Evolutionary conservation across 2,888 invertebrate genomes (phyloP).

Genomic region (Hedychridium roseum): DNA sequence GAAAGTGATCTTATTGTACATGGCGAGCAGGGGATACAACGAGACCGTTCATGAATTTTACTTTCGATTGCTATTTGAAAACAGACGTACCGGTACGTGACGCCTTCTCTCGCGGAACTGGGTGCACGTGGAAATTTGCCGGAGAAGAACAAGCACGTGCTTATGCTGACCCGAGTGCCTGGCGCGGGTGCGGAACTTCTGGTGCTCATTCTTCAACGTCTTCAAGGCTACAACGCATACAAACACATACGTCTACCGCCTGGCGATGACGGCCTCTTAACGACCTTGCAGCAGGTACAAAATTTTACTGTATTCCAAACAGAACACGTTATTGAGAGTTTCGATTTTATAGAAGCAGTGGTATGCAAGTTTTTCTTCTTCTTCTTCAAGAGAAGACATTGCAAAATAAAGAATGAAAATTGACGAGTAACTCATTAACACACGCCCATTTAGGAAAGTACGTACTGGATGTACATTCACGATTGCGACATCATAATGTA

Average conservation of each 20-base stretch:
- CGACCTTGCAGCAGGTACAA: slow-evolving; percentile 63
- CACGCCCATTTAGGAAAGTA: too few relatives aligned
- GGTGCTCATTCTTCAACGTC: slow-evolving; percentile 68
- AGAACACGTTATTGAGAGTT: too few relatives aligned
- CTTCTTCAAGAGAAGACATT: too few relatives aligned
- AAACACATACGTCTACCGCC: slow-evolving; percentile 67
- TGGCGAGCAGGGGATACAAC: too few relatives aligned
- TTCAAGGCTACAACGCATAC: slow-evolving; percentile 70
- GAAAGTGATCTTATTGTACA: too few relatives aligned
- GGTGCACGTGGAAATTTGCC: slow-evolving; percentile 61
- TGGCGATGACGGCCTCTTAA: slow-evolving; percentile 51
- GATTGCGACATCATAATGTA: too few relatives aligned
- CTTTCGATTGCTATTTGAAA: neutral
- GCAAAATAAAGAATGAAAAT: too few relatives aligned
- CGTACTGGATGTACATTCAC: too few relatives aligned
- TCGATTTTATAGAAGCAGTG: too few relatives aligned
- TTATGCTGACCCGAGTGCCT: slow-evolving; percentile 71
- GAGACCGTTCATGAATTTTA: neutral
- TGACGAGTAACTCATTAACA: too few relatives aligned
- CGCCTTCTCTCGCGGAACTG: slow-evolving; percentile 66
- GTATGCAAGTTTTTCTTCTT: too few relatives aligned
- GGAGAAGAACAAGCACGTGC: slow-evolving; percentile 65
- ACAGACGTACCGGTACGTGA: slow-evolving; percentile 59
- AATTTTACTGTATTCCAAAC: too few relatives aligned
- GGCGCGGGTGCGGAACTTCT: slow-evolving; percentile 70